Evolutionary conservation across 2,888 invertebrate species (phyloP).

Genomic region (Acheta domesticus): DNA sequence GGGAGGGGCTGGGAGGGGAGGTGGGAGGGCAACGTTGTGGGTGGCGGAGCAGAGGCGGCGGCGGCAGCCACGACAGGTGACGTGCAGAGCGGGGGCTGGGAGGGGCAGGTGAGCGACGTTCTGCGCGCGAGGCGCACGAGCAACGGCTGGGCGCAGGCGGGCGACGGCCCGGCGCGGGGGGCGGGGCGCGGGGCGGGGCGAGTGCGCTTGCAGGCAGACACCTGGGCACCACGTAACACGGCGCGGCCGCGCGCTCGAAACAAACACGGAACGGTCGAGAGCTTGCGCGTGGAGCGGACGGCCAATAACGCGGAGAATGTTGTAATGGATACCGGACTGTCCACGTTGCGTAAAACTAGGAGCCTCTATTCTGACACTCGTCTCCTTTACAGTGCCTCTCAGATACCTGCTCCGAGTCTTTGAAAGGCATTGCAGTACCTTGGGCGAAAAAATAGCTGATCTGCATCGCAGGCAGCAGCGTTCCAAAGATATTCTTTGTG

Average conservation of each 20-base stretch:
- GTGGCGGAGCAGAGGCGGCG: too few species aligned
- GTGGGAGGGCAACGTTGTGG: too few species aligned
- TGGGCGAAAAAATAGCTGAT: too few species aligned
- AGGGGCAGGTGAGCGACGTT: not conserved
- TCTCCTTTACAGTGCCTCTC: not conserved
- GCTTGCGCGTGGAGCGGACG: not conserved
- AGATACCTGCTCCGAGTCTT: not conserved
- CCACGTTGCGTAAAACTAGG: not conserved
- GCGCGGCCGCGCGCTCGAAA: not conserved
- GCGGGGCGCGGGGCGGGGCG: not conserved
- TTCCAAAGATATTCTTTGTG: too few species aligned
- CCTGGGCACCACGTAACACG: too few species aligned
- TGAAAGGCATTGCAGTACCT: not conserved
- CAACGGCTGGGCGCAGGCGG: not conserved
- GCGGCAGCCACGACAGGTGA: too few species aligned
- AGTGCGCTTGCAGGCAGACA: too few species aligned
- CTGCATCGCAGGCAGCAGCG: too few species aligned
- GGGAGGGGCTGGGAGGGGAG: too few species aligned
- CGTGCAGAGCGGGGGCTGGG: not conserved
- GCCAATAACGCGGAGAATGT: constrained; percentile 18
- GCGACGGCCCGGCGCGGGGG: too few species aligned
- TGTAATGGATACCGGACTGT: not conserved
- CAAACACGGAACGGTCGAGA: not conserved
- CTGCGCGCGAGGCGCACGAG: not conserved
- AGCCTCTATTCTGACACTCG: not conserved